Base-by-base conservation (phyloP, 1,140 invertebrate genomes). In the Eciton burchellii region DNA sequence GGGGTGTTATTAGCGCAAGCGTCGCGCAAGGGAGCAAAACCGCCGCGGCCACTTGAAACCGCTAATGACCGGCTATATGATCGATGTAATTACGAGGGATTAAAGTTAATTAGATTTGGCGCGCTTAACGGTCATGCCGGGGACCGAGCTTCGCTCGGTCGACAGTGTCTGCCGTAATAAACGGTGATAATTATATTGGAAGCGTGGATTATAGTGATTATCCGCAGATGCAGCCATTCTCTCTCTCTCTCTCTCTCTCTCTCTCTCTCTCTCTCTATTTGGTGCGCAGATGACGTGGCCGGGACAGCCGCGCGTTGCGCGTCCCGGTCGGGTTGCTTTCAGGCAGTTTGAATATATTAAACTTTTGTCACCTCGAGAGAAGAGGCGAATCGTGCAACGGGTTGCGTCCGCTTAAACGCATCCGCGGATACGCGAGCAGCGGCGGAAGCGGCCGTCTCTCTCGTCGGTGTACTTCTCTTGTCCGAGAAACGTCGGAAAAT, bases 101-200 rank as follows among this genome's bases (percentile, higher is more conserved):
- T 87, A 84, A 83, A 81, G 63, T 83, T 86, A 86, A 90, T 90
- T 89, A 85, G 87, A 89, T 89, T 89, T 83, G 65, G 52, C 52
- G 74, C 35, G 16, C 14, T 35, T 82, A 83, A 72, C 57, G 66
- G 45, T 26, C 62, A 24, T 47, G 24, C 70, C 26, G 26, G 47
- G 29, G 16, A 3, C 59, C 66, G 1, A 3, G 12, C 26, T 43
- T 49, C 26, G 54, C 54, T 14, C 26, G 54, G 72, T 62, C 11
- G 71, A 65, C 29, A 60, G 47, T 21, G 35, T 29, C 65, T 60
- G 79, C 82, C 81, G 77, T 73, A 81, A 86, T 81, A 68, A 84
- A 83, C 70, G 73, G 52, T 79, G 84, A 89, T 91, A 91, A 90
- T 89, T 89, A 87, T 85, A 90, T 89, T 84, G 84, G 86, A 89